Evolutionary conservation across 2,797 vertebrate species (phyloP).

Genomic region (Acrossocheilus fasciatus): DNA sequence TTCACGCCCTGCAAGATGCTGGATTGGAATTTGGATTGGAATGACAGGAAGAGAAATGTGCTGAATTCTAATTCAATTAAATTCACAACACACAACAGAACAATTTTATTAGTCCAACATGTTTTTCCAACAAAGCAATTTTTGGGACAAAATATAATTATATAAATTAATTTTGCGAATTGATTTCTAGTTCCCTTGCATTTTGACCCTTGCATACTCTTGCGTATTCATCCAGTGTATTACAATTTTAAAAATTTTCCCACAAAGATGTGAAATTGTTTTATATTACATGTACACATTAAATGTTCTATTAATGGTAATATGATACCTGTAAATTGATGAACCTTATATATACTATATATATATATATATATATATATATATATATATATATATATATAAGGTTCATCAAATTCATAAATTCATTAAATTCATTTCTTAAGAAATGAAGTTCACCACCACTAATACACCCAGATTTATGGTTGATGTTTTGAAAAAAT

Average conservation of each 20-base stretch:
- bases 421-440: not conserved
- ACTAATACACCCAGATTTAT: not conserved
- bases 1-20: not conserved
- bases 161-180: not conserved
- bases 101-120: not conserved
- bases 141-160: not conserved
- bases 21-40: not conserved
- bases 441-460: not conserved
- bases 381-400: too few relatives aligned
- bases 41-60: not conserved
- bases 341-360: too few relatives aligned
- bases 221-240: not conserved
- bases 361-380: too few relatives aligned
- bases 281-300: too few relatives aligned
- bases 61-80: not conserved
- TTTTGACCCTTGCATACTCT: not conserved
- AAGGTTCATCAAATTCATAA: not conserved
- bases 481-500: not conserved
- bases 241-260: too few relatives aligned
- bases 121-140: not conserved
- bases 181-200: not conserved
- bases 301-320: too few relatives aligned
- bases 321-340: too few relatives aligned
- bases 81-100: not conserved
- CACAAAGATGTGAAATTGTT: too few relatives aligned